Conservation (phyloP, 2,888 invertebrate species). For the Drosophila quinaria region DNA sequence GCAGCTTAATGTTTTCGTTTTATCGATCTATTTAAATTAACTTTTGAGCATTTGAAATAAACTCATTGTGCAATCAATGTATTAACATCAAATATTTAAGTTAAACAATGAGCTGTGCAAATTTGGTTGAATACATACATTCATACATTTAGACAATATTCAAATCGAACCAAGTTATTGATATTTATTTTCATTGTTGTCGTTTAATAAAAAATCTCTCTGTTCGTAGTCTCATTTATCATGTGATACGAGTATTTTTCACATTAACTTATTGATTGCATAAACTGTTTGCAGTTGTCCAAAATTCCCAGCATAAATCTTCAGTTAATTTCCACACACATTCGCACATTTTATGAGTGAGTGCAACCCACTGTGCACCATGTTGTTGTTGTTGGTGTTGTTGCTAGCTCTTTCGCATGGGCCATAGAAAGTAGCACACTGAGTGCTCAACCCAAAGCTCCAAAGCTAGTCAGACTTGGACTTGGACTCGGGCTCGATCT, state of each 20-base stretch:
- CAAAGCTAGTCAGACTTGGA: slow-evolving; percentile 18
- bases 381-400: background rate
- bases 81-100: no score
- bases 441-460: background rate
- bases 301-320: slow-evolving; percentile 27
- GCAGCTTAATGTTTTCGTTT: background rate
- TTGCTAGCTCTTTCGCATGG: slow-evolving; percentile 15
- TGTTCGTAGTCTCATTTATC: background rate
- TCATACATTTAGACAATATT: background rate
- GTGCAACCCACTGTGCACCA: slow-evolving; percentile 55
- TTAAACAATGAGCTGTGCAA: no score
- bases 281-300: background rate
- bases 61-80: no score
- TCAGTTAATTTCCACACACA: slow-evolving; percentile 22
- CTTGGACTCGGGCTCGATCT: slow-evolving; percentile 12
- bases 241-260: background rate
- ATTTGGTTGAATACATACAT: background rate
- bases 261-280: slow-evolving; percentile 9
- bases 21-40: background rate
- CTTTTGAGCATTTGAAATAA: no score
- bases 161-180: background rate
- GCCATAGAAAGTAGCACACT: slow-evolving; percentile 74
- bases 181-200: background rate
- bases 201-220: background rate
- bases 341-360: slow-evolving; percentile 29